phyloP scores from a whole-genome alignment of 2,888 invertebrate species.

The Cataglyphis rosenhaueri region DNA sequence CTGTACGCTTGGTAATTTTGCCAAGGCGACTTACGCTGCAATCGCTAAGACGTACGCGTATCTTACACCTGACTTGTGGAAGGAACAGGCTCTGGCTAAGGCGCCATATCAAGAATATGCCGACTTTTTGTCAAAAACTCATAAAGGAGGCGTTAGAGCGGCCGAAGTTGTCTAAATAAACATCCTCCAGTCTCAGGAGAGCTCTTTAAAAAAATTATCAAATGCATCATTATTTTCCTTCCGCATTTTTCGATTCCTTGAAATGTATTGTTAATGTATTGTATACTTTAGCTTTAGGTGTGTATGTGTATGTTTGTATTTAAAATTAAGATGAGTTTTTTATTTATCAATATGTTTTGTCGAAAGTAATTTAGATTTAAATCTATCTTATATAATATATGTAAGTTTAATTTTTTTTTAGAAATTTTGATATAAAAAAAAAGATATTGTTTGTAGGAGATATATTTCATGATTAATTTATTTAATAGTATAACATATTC shows the following conservation, averaged over 20 bases:
- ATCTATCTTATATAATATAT: background rate
- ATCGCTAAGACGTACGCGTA: conserved; percentile 99
- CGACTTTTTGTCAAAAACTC: conserved; percentile 92
- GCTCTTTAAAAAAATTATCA: conserved; percentile 10
- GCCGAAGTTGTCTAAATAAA: conserved; percentile 81
- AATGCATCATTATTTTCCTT: background rate
- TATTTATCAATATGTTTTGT: background rate
- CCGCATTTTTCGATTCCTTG: background rate
- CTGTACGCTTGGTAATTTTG: conserved; percentile 99
- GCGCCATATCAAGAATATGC: conserved; percentile 98
- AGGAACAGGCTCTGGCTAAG: conserved; percentile 96
- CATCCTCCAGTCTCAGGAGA: conserved; percentile 61
- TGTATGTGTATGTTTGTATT: background rate
- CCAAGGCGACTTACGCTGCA: conserved; percentile 99
- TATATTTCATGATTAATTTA: background rate
- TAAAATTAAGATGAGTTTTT: background rate
- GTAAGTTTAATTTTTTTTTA: background rate
- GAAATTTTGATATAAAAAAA: background rate
- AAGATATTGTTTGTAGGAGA: background rate
- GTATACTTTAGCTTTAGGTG: background rate
- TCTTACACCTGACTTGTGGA: conserved; percentile 99
- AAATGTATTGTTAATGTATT: background rate
- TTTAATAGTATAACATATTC: background rate
- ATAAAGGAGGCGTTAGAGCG: conserved; percentile 85
- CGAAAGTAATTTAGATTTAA: background rate